Base-by-base conservation (phyloP, 92 coral and sea anemone genomes). In the Nematostella vectensis region DNA sequence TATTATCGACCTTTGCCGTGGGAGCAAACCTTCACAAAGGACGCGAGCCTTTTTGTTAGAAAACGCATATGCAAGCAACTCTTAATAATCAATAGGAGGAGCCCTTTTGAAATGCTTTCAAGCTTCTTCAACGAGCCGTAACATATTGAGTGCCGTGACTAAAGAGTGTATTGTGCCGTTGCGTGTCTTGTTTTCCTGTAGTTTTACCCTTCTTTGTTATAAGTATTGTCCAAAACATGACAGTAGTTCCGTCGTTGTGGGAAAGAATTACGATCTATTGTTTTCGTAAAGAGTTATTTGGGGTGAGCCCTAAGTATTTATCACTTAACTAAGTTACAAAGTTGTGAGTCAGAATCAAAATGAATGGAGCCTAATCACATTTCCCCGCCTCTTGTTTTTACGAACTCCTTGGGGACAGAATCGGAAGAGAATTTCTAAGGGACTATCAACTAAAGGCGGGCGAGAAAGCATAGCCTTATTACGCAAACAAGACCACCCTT, bases 261-360 rank as follows among this genome's bases (percentile, higher is more conserved):
- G 4, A 45, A 45, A 45, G 51, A 45, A 45, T 45, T 45, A 45
- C 18, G 11, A 19, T 33, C 51, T 45, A 45, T 45, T 45, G 51
- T 45, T 45, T 4, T 6, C 17, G 4, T 11, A 17, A 45, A 22
- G 9, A 19, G 40, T 15, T 33, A 33, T 6, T 6, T 33, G 40
- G 6, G 40, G 15, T 15, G 40, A 15, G 6, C 15, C 15, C 6
- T 6, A 45, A 6, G 9, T 45, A 4, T 45, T 6, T 6, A 45
- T 9, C 51, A 45, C 51, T 45, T 45, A 19, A 45, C 9, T 22
- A 22, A 45, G 51, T 45, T 45, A 45, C 18, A 4, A 10, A 45
- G 4, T 45, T 11, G 51, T 45, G 18, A 19, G 4, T 10, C 51
- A 19, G 21, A 19, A 45, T 45, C 51, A 45, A 6, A 4, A 6